These are phyloP conservation scores for Notolabrus celidotus DNA, from an alignment of 2,797 vertebrate species.

Conservation along the genomic window DNA sequence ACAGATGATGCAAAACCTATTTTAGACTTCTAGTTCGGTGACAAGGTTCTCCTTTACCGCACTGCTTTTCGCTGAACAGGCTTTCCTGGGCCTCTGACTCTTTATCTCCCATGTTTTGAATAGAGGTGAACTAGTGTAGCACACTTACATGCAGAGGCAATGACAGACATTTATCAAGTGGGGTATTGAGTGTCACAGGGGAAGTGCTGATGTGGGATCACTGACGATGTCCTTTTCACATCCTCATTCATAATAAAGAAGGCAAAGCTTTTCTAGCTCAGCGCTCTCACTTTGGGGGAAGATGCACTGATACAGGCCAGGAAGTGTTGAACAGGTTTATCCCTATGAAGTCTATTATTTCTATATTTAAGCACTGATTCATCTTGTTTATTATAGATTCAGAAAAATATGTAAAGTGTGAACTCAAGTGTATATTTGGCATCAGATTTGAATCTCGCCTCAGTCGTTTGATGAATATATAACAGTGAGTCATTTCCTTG, in stretches of 20 bases:
- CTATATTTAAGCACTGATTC: no score
- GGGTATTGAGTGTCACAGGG: slow-evolving; percentile 61
- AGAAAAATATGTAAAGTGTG: no score
- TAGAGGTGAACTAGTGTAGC: slow-evolving; percentile 50
- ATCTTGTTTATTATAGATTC: no score
- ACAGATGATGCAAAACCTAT: slow-evolving; percentile 70
- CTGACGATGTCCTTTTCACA: slow-evolving; percentile 50
- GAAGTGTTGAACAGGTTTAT: background rate
- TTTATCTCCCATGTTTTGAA: slow-evolving; percentile 40
- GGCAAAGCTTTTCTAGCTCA: slow-evolving; percentile 50
- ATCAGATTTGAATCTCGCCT: no score
- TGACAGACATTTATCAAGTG: slow-evolving; percentile 67
- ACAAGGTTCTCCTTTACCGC: slow-evolving; percentile 60
- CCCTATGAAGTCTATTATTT: no score
- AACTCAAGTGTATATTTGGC: no score
- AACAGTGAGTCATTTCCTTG: no score
- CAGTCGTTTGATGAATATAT: no score
- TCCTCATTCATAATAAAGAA: slow-evolving; percentile 71
- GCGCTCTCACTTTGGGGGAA: slow-evolving; percentile 41
- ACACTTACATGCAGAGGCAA: slow-evolving; percentile 52
- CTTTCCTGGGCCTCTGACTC: slow-evolving; percentile 47
- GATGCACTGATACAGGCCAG: background rate
- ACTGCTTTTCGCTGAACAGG: slow-evolving; percentile 61
- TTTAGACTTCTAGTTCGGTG: slow-evolving; percentile 62
- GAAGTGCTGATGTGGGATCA: slow-evolving; percentile 68